Percentiles rank a stretch among this genome's conserved stretches.
phyloP scores from a whole-genome alignment of 2,888 invertebrate species.

The Diplolepis rosae region DNA sequence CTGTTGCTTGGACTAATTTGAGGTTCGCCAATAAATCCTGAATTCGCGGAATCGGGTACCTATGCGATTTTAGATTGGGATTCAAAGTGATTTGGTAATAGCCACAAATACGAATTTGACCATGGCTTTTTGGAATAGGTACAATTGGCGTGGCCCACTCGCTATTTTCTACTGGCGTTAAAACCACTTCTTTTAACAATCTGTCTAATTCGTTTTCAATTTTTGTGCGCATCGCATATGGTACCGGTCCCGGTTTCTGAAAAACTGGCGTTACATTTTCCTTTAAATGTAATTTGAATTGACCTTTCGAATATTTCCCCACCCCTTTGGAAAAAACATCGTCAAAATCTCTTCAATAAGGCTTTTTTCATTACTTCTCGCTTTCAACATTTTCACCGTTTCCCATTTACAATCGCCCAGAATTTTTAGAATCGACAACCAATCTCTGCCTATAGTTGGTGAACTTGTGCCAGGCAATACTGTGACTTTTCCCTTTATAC shows the following conservation, averaged over 20 bases:
- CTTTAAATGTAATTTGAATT: neutral
- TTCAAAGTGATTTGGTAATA: neutral
- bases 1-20: constrained; percentile 34
- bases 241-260: constrained; percentile 30
- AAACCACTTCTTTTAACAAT: constrained; percentile 1
- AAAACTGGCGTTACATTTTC: constrained; percentile 33
- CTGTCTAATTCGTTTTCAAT: constrained; percentile 34
- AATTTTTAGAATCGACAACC: constrained; percentile 32
- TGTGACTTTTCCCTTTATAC: too few relatives aligned
- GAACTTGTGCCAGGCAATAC: constrained; percentile 37
- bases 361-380: neutral
- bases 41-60: neutral
- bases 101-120: neutral
- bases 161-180: neutral
- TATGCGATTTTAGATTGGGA: neutral
- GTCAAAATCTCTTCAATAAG: neutral
- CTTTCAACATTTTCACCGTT: neutral
- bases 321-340: neutral
- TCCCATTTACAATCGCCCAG: neutral
- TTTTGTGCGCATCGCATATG: constrained; percentile 20
- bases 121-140: neutral
- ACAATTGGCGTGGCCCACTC: constrained; percentile 18
- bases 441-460: constrained; percentile 41
- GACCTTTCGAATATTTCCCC: neutral
- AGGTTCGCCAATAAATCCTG: constrained; percentile 38